Evolutionary conservation across 92 coral and sea anemone species (phyloP), one percentile per base, ranked within the genome.

Genomic region (Paragorgia papillata): DNA sequence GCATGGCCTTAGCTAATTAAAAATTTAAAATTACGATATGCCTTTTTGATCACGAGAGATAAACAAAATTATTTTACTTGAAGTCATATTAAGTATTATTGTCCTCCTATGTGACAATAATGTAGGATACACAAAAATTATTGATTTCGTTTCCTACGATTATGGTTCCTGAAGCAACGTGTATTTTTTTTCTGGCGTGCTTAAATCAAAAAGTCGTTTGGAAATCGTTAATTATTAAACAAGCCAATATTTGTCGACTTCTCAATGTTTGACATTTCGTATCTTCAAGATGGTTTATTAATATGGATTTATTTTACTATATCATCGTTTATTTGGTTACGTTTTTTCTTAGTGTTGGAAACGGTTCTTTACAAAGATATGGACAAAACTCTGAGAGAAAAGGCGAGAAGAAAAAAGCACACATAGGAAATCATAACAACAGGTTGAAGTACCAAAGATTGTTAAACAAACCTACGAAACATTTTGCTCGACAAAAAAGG

Each of bases 21-120:
- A 43, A 48, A 34, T 69, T 15, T 27, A 69, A 39, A 59, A 60
- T 28, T 49, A 49, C 59, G 44, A 48, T 27, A 69, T 44, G 26
- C 21, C 49, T 49, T 69, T 28, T 22, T n/a, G 35, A 26, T 9
- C 73, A 37, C 70, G n/a, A n/a, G n/a, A n/a, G n/a, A n/a, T n/a
- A n/a, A n/a, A n/a, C n/a, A n/a, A n/a, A n/a, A n/a, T n/a, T n/a
- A n/a, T n/a, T n/a, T n/a, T n/a, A n/a, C n/a, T n/a, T n/a, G n/a
- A n/a, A n/a, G n/a, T n/a, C n/a, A n/a, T n/a, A n/a, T n/a, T n/a
- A n/a, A n/a, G n/a, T n/a, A n/a, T n/a, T n/a, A n/a, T n/a, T n/a
- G n/a, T n/a, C n/a, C n/a, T n/a, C n/a, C n/a, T n/a, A n/a, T n/a
- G n/a, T n/a, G n/a, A n/a, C n/a, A n/a, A n/a, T n/a, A n/a, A n/a